These are phyloP conservation scores for Crypturellus undulatus DNA, from an alignment of 2,113 vertebrate genomes.

Conservation along the genomic window DNA sequence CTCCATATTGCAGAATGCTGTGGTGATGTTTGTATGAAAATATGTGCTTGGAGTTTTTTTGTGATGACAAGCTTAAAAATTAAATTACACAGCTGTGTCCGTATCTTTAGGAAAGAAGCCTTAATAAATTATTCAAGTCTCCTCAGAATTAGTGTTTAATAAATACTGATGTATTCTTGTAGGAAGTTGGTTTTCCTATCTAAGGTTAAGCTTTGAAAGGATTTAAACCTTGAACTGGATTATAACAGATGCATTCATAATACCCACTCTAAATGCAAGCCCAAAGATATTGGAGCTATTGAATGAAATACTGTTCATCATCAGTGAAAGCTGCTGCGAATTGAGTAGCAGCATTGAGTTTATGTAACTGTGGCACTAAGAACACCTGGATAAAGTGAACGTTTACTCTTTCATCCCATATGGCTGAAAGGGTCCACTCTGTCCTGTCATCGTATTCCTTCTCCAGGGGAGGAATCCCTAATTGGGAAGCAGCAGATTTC, in stretches of 20 bases:
- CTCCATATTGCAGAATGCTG: not conserved
- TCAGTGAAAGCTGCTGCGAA: not conserved
- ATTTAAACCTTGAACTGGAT: not conserved
- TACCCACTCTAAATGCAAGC: not conserved
- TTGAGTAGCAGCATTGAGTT: not conserved
- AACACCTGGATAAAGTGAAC: not conserved
- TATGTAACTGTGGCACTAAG: not conserved
- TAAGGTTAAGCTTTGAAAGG: constrained; percentile 11
- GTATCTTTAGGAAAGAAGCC: not conserved
- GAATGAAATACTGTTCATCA: not conserved
- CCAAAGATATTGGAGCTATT: not conserved
- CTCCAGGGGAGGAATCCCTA: not conserved
- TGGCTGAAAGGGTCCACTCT: not conserved
- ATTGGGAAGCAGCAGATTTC: not conserved
- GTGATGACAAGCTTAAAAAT: not conserved
- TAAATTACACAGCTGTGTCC: not conserved
- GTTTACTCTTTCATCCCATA: not conserved
- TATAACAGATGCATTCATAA: not conserved
- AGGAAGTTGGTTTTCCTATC: not conserved
- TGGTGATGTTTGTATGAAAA: not conserved
- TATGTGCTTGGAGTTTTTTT: not conserved
- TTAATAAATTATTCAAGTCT: constrained; percentile 21
- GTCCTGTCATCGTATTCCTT: not conserved
- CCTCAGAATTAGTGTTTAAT: constrained; percentile 1
- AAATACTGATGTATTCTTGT: not conserved